Base-by-base conservation (phyloP, 2,797 vertebrate genomes). In the Babyrousa celebensis region DNA sequence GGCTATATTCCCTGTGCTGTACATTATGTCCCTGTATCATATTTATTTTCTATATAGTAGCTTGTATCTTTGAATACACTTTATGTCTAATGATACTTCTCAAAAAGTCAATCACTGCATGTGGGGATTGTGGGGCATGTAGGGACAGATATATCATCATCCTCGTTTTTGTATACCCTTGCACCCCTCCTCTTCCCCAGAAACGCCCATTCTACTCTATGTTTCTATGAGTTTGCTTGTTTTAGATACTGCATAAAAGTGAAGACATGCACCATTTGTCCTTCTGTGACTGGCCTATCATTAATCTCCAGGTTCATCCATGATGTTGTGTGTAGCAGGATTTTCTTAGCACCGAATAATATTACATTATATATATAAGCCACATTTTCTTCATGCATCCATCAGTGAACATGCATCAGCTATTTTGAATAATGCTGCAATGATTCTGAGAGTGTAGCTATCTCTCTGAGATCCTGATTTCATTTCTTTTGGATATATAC, bases 11-110 rank as follows among this genome's bases (percentile, higher is more conserved):
- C 20, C 52, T 21, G 6, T 56, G 11, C 52, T 56, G 12, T 58
- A 23, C 18, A 15, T 78, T 78, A 56, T 14, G 8, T 78, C 75
- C 1, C 32, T 56, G 52, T 78, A 1, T 78, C n/a, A 21, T 78
- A 54, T 78, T 78, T 78, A 18, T 58, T 78, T 78, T 14, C 14
- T 58, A 78, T 29, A 12, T 58, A 36, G 20, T 36, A 79, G 20
- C 36, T 79, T 36, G 32, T 79, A 25, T 58, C n/a, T 23, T 54
- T 36, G 36, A 54, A 58, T 79, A 54, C 78, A 20, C 2, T 83
- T 89, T 82, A n/a, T 85, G 85, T 36, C 68, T 95, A 84, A n/a
- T 29, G 10, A 62, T 40, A 48, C 25, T 85, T 27, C 48, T 65
- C 36, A 62, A 79, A 93, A 56, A 85, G 40, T 80, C 60, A 83